Conservation (phyloP, 30 jellyfish, hydroid and myxozoan genomes). For the Sanderia malayensis region DNA sequence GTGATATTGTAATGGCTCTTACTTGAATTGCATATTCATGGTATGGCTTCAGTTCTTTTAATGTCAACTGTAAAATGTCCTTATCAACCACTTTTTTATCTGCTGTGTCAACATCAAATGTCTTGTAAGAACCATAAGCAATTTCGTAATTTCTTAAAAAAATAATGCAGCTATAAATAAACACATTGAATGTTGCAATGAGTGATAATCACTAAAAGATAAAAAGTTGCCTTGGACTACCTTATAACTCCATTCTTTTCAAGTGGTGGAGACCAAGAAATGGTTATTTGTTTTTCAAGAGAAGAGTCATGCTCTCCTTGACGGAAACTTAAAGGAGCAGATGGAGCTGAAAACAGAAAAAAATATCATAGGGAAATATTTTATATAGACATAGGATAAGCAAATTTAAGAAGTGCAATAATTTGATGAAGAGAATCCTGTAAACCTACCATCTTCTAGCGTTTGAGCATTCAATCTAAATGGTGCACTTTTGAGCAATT, state of each 20-base stretch:
- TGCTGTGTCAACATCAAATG: slow-evolving; percentile 39
- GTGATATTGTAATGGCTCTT: slow-evolving; percentile 64
- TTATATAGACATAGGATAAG: no score
- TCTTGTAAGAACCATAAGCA: slow-evolving; percentile 32
- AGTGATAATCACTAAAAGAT: not conserved
- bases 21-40: slow-evolving; percentile 48
- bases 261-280: slow-evolving; percentile 62
- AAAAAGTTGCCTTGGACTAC: not conserved
- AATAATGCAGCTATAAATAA: no score
- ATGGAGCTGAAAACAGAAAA: slow-evolving; percentile 67
- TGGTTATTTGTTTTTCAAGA: slow-evolving; percentile 17
- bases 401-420: no score
- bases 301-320: not conserved
- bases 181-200: not conserved
- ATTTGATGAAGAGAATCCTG: no score
- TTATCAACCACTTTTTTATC: not conserved
- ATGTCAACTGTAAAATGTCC: not conserved
- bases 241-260: slow-evolving; percentile 68
- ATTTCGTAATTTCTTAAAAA: slow-evolving; percentile 41
- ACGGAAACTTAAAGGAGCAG: slow-evolving; percentile 46
- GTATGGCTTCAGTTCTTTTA: slow-evolving; percentile 45
- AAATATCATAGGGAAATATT: no score
- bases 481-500: not conserved
- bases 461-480: not conserved
- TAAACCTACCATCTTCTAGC: not conserved